Conservation (phyloP, 2,113 vertebrate species). For the Mus musculus region GRCm39 chr8:9078001-9078500, state of each 20-base stretch:
- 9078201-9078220: slow-evolving; percentile 49
- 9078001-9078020: slow-evolving; percentile 22
- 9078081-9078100: slow-evolving; percentile 78
- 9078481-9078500: background rate
- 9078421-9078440: background rate
- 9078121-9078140: slow-evolving; percentile 55
- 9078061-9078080: slow-evolving; percentile 82
- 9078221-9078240: background rate
- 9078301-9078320: background rate
- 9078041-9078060: background rate
- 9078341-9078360: background rate
- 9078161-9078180: slow-evolving; percentile 45
- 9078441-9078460: background rate
- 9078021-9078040: slow-evolving; percentile 61
- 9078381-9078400: background rate
- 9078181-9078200: background rate
- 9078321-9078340: background rate
- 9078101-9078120: slow-evolving; percentile 74
- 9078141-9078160: slow-evolving; percentile 59
- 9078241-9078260: background rate
- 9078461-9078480: background rate
- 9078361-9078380: background rate
- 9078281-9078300: background rate
- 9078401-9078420: background rate
- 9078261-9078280: background rate